Evolutionary conservation across 2,888 invertebrate genomes (phyloP).

Genomic region (Desoria tigrina): DNA sequence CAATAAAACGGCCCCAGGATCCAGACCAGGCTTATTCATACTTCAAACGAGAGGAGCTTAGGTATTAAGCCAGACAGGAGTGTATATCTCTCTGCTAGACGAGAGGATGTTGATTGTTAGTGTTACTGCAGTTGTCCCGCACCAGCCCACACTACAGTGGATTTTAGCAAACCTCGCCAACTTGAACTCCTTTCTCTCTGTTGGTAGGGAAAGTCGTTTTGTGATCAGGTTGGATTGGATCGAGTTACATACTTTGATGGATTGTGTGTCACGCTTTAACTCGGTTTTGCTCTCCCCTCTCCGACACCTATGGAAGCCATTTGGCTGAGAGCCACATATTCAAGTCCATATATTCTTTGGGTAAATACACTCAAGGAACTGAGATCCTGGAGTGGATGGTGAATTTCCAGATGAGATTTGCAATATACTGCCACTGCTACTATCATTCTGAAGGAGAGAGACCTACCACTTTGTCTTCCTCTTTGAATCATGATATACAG

Average conservation of each 20-base stretch:
- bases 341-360: constrained; percentile 37
- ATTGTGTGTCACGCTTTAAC: constrained; percentile 53
- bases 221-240: constrained; percentile 37
- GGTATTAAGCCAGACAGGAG: too few relatives aligned
- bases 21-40: too few relatives aligned
- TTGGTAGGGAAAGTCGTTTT: constrained; percentile 9
- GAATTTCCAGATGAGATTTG: constrained; percentile 37
- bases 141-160: not conserved
- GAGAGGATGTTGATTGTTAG: too few relatives aligned
- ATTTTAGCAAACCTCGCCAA: constrained; percentile 4
- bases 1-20: too few relatives aligned
- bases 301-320: constrained; percentile 52
- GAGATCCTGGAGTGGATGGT: constrained; percentile 25
- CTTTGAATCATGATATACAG: too few relatives aligned
- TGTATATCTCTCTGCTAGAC: too few relatives aligned
- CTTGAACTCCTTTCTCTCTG: not conserved
- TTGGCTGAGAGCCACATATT: constrained; percentile 50
- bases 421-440: constrained; percentile 40
- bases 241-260: constrained; percentile 49
- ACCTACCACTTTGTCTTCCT: too few relatives aligned
- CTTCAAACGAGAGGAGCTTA: too few relatives aligned
- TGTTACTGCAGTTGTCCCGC: too few relatives aligned
- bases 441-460: too few relatives aligned
- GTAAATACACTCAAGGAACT: constrained; percentile 23
- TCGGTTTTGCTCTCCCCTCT: constrained; percentile 51